These are phyloP conservation scores for Lasioglossum malachurum DNA, from an alignment of 2,888 invertebrate genomes.

Conservation along the genomic window DNA sequence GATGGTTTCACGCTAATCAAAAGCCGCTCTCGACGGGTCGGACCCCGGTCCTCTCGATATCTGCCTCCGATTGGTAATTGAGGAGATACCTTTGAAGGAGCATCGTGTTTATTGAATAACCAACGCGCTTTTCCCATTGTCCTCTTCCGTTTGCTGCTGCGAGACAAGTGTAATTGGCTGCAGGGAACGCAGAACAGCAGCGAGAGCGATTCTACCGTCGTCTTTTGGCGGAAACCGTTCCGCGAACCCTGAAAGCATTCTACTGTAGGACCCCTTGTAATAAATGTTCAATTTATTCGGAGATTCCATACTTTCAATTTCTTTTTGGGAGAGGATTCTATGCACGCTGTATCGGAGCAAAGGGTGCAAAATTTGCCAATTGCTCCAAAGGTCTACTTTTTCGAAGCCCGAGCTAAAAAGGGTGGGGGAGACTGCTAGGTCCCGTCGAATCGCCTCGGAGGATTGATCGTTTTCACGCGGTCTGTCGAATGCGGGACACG, in stretches of 20 bases:
- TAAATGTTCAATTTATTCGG: background rate
- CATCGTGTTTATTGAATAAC: conserved; percentile 52
- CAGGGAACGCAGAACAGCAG: conserved; percentile 6
- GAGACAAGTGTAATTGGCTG: conserved; percentile 45
- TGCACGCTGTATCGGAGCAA: too few relatives aligned
- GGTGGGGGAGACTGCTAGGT: background rate
- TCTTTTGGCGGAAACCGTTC: background rate
- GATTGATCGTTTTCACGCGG: conserved; percentile 33
- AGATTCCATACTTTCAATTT: background rate
- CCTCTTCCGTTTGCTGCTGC: background rate
- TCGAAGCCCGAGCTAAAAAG: background rate
- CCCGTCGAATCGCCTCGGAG: background rate
- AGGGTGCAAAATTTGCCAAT: too few relatives aligned
- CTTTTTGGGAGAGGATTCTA: too few relatives aligned
- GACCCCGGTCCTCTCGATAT: conserved; percentile 23
- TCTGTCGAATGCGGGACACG: conserved; percentile 62
- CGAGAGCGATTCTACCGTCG: background rate
- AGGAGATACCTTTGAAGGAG: conserved; percentile 52
- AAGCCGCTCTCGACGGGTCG: conserved; percentile 43
- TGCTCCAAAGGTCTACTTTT: background rate
- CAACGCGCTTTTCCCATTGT: conserved; percentile 8
- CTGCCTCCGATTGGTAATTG: conserved; percentile 51
- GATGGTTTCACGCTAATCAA: conserved; percentile 51
- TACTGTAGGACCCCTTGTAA: background rate
- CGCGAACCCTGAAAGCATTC: background rate